phyloP scores from a whole-genome alignment of 2,797 vertebrate species.

The Enteromius paludinosus region DNA sequence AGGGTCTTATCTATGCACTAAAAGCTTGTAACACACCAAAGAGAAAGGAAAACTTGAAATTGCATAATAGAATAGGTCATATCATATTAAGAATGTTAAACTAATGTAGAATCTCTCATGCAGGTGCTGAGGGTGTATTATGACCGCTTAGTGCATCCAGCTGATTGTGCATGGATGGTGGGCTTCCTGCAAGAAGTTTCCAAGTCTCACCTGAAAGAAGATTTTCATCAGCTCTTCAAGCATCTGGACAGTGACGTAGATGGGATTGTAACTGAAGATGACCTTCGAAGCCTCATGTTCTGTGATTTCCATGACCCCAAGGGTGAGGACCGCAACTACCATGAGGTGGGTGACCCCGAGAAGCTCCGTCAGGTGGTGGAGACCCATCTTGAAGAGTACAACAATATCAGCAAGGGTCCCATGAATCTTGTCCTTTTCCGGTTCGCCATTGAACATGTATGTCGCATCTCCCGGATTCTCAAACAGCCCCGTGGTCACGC shows the following conservation, averaged over 20 bases:
- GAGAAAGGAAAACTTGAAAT: too few species aligned
- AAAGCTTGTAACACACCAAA: neutral
- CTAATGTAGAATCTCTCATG: neutral
- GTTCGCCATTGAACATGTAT: conserved; percentile 93
- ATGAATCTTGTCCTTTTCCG: conserved; percentile 92
- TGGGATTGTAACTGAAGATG: conserved; percentile 85
- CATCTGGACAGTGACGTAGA: conserved; percentile 82
- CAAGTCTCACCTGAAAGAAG: conserved; percentile 77
- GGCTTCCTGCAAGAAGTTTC: conserved; percentile 78
- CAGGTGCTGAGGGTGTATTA: conserved; percentile 92
- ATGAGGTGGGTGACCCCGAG: conserved; percentile 80
- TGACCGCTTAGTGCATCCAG: conserved; percentile 87
- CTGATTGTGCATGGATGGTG: conserved; percentile 86
- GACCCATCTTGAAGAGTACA: conserved; percentile 87
- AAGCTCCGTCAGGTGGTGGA: conserved; percentile 82
- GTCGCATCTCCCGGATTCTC: conserved; percentile 88
- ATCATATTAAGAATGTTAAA: neutral
- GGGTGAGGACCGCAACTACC: conserved; percentile 85
- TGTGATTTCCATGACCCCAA: conserved; percentile 91
- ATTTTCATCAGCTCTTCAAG: conserved; percentile 82
- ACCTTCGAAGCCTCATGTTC: conserved; percentile 91
- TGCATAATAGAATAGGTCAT: neutral
- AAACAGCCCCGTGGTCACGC: conserved; percentile 90
- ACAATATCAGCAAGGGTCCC: conserved; percentile 87
- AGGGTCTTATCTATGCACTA: too few species aligned